Conservation (phyloP, 2,888 invertebrate species). For the Acleris literana region DNA sequence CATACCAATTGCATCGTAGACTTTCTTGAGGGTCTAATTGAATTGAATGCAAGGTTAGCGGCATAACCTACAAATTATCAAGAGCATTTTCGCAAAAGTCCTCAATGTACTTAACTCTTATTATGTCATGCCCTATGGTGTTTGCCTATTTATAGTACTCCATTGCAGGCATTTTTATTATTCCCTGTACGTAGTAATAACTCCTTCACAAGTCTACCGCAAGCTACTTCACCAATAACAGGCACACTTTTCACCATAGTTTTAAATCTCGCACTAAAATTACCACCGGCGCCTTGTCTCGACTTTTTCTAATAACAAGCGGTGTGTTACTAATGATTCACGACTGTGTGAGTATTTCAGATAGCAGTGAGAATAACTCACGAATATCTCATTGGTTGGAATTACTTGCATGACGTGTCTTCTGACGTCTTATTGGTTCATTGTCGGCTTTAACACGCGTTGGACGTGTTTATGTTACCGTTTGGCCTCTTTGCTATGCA, state of each 20-base stretch:
- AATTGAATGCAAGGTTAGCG: no score
- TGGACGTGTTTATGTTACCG: background rate
- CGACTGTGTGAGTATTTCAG: conserved; percentile 8
- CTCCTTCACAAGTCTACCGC: conserved; percentile 7
- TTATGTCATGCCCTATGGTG: background rate
- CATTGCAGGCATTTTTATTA: background rate
- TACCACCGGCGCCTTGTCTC: conserved; percentile 42
- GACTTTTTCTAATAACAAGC: conserved; percentile 48
- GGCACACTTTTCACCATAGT: conserved; percentile 23
- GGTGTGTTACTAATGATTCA: conserved; percentile 41
- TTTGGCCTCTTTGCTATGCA: no score
- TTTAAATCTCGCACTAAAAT: conserved; percentile 40
- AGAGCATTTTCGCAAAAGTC: no score
- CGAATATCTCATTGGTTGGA: background rate
- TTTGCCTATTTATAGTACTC: background rate
- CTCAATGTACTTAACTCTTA: background rate
- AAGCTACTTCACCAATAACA: conserved; percentile 6
- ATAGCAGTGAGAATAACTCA: conserved; percentile 5
- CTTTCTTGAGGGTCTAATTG: no score
- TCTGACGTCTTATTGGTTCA: background rate
- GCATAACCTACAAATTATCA: no score
- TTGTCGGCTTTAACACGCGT: background rate
- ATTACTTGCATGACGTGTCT: background rate
- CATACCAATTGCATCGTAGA: no score
- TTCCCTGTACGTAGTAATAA: background rate